A percentile compares a stretch with the other conserved stretches of the same genome.
Evolutionary conservation across 2,797 vertebrate species (phyloP).

Genomic region (Delichon dasypus): DNA sequence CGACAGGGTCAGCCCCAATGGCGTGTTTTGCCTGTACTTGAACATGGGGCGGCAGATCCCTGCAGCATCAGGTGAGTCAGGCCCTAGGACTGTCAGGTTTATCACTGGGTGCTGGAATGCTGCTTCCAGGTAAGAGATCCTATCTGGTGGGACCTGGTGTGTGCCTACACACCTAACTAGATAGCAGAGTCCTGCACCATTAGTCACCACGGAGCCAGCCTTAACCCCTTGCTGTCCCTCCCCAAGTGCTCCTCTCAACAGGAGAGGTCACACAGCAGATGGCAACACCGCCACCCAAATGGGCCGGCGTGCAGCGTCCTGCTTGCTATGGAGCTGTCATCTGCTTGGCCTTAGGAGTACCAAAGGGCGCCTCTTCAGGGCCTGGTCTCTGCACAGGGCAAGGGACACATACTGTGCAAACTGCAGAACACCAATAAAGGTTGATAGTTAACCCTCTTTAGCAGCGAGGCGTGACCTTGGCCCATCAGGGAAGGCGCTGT

Average conservation of each 20-base stretch:
- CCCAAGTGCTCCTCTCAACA: not conserved
- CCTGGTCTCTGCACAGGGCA: not conserved
- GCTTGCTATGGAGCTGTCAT: not conserved
- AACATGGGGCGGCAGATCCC: not conserved
- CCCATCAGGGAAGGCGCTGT: not conserved
- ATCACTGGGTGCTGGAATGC: slow-evolving; percentile 21
- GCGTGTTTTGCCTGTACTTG: not conserved
- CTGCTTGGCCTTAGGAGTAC: not conserved
- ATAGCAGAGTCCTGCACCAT: slow-evolving; percentile 44
- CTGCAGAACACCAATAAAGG: not conserved
- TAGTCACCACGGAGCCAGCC: not conserved
- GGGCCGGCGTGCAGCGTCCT: accelerated
- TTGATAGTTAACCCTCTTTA: slow-evolving; percentile 44
- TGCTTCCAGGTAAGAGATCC: slow-evolving; percentile 58
- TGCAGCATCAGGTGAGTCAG: slow-evolving; percentile 24
- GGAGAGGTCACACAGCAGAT: not conserved
- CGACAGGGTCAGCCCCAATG: accelerated
- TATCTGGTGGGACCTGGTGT: slow-evolving; percentile 31
- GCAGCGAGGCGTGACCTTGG: not conserved
- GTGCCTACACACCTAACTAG: slow-evolving; percentile 60
- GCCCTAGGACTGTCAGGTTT: not conserved
- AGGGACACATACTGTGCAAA: not conserved
- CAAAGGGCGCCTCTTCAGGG: not conserved
- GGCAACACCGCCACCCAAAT: not conserved
- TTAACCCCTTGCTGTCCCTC: slow-evolving; percentile 28